A percentile compares a stretch with the other conserved stretches of the same genome.
phyloP scores from a whole-genome alignment of 2,888 invertebrate genomes.

The Tetranychus truncatus region DNA sequence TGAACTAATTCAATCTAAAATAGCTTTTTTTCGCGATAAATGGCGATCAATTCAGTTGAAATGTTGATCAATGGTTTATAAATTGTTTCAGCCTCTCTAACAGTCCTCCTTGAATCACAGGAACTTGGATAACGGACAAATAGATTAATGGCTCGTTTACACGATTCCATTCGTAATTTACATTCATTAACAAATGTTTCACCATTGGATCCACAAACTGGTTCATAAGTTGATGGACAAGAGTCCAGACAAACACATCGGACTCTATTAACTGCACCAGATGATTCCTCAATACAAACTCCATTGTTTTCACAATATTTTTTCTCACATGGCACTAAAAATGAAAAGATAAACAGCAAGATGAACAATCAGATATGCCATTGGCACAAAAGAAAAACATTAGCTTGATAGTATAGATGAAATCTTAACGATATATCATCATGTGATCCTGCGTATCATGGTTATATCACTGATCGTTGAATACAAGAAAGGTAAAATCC shows the following conservation, averaged over 20 bases:
- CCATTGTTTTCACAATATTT: conserved; percentile 26
- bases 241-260: conserved; percentile 23
- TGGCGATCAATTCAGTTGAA: not conserved
- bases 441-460: too few species aligned
- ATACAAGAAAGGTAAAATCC: too few species aligned
- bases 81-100: not conserved
- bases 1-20: not conserved
- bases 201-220: conserved; percentile 25
- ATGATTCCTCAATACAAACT: conserved; percentile 23
- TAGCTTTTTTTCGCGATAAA: not conserved
- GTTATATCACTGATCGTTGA: too few species aligned
- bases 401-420: too few species aligned
- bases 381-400: too few species aligned
- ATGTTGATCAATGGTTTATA: not conserved
- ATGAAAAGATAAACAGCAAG: not conserved
- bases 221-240: conserved; percentile 24
- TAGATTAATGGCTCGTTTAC: conserved; percentile 8
- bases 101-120: conserved; percentile 4
- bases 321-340: conserved; percentile 26
- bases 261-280: conserved; percentile 13
- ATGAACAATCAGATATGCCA: too few species aligned
- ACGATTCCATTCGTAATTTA: conserved; percentile 18
- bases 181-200: conserved; percentile 20
- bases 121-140: conserved; percentile 16
- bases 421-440: too few species aligned